phyloP scores from a whole-genome alignment of 2,113 vertebrate genomes.

The Sula dactylatra region DNA sequence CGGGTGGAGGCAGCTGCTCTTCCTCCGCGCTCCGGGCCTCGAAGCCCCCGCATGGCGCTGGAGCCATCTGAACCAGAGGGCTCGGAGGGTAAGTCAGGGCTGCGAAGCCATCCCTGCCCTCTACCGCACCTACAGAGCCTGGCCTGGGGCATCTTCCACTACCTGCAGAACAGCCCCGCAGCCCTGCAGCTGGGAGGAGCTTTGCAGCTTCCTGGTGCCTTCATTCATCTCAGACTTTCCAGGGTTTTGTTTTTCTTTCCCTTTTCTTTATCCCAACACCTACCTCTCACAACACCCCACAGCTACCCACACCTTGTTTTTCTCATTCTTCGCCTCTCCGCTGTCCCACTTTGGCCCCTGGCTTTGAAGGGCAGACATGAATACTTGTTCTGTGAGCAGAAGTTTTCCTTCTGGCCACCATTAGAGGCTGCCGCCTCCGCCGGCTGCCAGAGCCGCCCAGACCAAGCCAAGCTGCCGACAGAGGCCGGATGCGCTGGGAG shows the following conservation, averaged over 20 bases:
- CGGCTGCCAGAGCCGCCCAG: neutral
- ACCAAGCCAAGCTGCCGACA: neutral
- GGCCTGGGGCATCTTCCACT: neutral
- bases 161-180: constrained; percentile 30
- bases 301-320: neutral
- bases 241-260: constrained; percentile 34
- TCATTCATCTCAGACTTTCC: neutral
- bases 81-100: neutral
- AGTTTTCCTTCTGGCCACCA: constrained; percentile 3
- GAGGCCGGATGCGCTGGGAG: neutral
- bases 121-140: constrained; percentile 13
- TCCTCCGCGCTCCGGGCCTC: rapidly evolving
- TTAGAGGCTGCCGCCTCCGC: neutral
- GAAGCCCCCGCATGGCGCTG: rapidly evolving
- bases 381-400: neutral
- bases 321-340: neutral
- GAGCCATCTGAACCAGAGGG: neutral
- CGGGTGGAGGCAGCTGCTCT: neutral
- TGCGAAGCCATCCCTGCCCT: neutral
- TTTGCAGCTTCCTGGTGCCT: neutral
- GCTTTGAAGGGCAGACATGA: neutral
- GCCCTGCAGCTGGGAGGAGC: constrained; percentile 32
- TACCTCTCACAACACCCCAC: neutral
- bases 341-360: neutral
- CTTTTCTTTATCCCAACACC: neutral